Percentiles rank a stretch among this genome's conserved stretches.
These are phyloP conservation scores for Halocynthia aurantium DNA, from an alignment of 23 tunicate genomes.

Conservation along the genomic window DNA sequence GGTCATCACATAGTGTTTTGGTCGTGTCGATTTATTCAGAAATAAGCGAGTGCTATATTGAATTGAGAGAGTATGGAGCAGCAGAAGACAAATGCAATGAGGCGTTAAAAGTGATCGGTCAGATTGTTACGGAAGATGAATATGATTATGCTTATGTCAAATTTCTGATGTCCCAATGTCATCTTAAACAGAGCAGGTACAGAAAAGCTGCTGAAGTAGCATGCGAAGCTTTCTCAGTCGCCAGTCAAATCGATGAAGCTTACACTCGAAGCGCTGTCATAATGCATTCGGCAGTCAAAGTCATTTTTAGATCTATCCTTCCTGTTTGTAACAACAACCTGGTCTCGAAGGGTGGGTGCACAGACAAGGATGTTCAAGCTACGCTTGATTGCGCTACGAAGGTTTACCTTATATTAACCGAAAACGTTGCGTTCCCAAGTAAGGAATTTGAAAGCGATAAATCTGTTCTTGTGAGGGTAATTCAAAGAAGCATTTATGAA, in stretches of 20 bases:
- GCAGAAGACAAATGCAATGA: slow-evolving; percentile 18
- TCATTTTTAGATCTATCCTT: slow-evolving; percentile 8
- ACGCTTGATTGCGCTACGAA: neutral
- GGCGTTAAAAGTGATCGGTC: neutral
- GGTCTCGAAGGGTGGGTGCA: neutral
- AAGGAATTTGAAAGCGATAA: slow-evolving; percentile 18
- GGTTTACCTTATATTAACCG: neutral
- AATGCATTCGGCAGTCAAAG: slow-evolving; percentile 4
- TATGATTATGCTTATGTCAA: neutral
- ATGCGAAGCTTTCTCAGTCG: slow-evolving; percentile 8
- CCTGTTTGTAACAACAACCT: neutral
- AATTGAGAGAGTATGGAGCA: neutral
- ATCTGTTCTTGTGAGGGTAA: slow-evolving; percentile 13
- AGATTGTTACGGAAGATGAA: neutral
- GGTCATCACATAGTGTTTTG: no score
- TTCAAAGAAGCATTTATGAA: slow-evolving; percentile 8
- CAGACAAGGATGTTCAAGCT: neutral
- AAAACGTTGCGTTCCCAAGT: neutral
- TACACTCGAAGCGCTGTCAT: neutral
- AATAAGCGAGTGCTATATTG: slow-evolving; percentile 8
- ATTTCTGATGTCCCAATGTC: slow-evolving; percentile 13
- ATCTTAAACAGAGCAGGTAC: neutral
- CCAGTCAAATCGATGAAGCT: neutral
- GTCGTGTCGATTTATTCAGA: neutral
- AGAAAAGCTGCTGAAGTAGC: slow-evolving; percentile 10